A percentile compares a stretch with the other conserved stretches of the same genome.
These are phyloP conservation scores for Nanorana parkeri DNA, from an alignment of 2,113 vertebrate species.

Conservation along the genomic window DNA sequence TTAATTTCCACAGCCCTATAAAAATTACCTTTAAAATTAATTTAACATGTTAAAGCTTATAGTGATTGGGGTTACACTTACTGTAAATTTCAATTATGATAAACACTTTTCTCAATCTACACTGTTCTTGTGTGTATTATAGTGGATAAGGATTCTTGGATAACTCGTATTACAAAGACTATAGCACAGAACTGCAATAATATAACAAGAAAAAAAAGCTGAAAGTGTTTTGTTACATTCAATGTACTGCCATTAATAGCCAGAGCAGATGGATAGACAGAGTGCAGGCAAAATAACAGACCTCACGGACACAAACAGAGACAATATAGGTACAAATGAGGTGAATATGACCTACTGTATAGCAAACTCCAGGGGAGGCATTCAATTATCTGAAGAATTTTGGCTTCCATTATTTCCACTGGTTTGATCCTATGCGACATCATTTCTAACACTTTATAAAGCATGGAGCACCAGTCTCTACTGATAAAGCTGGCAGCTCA, in stretches of 20 bases:
- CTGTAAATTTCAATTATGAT: not conserved
- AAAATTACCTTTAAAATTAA: too few relatives aligned
- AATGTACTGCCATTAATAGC: constrained; percentile 61
- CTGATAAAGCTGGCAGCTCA: not conserved
- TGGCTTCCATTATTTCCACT: constrained; percentile 55
- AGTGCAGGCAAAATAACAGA: constrained; percentile 58
- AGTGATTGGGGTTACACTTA: too few relatives aligned
- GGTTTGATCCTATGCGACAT: constrained; percentile 56
- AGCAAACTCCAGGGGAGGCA: constrained; percentile 25
- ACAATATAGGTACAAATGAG: constrained; percentile 18
- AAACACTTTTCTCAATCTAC: constrained; percentile 2
- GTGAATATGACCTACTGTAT: constrained; percentile 49
- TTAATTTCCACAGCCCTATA: too few relatives aligned
- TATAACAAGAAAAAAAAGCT: constrained; percentile 64
- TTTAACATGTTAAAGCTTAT: too few relatives aligned
- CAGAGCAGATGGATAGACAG: constrained; percentile 48
- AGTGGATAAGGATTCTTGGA: constrained; percentile 52
- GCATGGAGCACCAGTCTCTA: not conserved
- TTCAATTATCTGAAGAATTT: constrained; percentile 40
- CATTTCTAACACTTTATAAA: constrained; percentile 18
- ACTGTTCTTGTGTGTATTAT: constrained; percentile 15
- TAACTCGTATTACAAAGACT: constrained; percentile 64
- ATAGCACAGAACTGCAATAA: constrained; percentile 67
- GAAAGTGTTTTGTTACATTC: constrained; percentile 65
- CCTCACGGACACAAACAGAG: constrained; percentile 42